phyloP scores from a whole-genome alignment of 1,140 invertebrate genomes.

The Hesperophylax magnus region DNA sequence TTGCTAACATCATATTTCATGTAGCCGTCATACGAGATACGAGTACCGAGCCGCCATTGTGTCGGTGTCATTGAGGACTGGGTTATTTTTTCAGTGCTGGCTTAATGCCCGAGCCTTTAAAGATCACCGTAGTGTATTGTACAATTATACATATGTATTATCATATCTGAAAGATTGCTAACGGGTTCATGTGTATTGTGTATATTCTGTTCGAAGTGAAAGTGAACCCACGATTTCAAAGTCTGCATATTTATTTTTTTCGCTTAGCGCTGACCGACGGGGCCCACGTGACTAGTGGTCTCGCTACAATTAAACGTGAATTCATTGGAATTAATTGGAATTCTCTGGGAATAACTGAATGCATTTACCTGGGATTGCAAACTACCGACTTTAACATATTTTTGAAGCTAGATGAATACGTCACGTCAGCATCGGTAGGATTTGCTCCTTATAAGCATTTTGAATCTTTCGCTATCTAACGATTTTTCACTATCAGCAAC shows the following conservation, averaged over 20 bases:
- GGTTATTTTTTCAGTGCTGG: conserved; percentile 13
- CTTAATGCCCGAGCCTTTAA: conserved; percentile 4
- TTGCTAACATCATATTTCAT: too few relatives aligned
- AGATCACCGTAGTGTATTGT: conserved; percentile 8
- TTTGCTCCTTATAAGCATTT: too few relatives aligned
- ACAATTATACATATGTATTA: too few relatives aligned
- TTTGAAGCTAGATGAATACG: too few relatives aligned
- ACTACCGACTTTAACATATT: too few relatives aligned
- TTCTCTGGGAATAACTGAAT: not conserved
- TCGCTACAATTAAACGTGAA: conserved; percentile 18
- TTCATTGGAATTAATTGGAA: conserved; percentile 18
- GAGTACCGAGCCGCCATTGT: too few relatives aligned
- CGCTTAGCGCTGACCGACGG: not conserved
- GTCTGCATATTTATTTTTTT: conserved; percentile 22
- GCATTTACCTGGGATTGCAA: too few relatives aligned
- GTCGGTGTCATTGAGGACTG: not conserved
- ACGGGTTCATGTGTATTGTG: conserved; percentile 46
- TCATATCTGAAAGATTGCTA: conserved; percentile 12
- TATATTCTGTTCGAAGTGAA: conserved; percentile 35
- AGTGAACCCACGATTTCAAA: conserved; percentile 19
- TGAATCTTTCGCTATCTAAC: too few relatives aligned
- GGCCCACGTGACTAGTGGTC: not conserved
- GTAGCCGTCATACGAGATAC: too few relatives aligned
- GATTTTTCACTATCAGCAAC: too few relatives aligned
- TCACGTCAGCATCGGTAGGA: too few relatives aligned